These are phyloP conservation scores for Brachypteracias leptosomus DNA, from an alignment of 2,113 vertebrate genomes.

Conservation along the genomic window DNA sequence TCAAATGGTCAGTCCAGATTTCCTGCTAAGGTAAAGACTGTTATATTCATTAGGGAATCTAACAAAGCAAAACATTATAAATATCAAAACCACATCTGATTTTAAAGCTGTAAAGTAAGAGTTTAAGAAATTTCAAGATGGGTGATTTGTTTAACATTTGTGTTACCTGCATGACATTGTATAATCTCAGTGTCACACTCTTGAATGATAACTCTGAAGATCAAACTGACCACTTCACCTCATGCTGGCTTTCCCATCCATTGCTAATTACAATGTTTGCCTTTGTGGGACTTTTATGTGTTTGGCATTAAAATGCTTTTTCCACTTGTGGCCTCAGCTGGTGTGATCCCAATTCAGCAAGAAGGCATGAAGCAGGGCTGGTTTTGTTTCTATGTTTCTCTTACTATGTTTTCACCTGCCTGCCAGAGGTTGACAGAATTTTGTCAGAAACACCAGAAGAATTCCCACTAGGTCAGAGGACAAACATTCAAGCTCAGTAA, in stretches of 20 bases:
- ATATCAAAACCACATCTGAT: conserved; percentile 18
- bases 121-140: conserved; percentile 50
- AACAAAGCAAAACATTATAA: conserved; percentile 66
- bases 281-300: conserved; percentile 62
- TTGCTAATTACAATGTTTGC: conserved; percentile 74
- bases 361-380: not conserved
- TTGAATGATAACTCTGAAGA: conserved; percentile 44
- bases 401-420: conserved; percentile 5
- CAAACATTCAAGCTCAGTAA: not conserved
- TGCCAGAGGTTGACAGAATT: conserved; percentile 11
- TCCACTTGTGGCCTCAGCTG: conserved; percentile 69
- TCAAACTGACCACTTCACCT: conserved; percentile 50
- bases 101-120: conserved; percentile 19
- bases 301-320: conserved; percentile 69
- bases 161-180: conserved; percentile 51
- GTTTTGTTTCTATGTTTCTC: not conserved
- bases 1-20: conserved; percentile 76
- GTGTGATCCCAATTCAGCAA: conserved; percentile 48
- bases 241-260: conserved; percentile 69
- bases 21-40: conserved; percentile 76
- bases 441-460: not conserved
- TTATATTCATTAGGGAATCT: conserved; percentile 76
- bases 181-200: conserved; percentile 59
- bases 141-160: conserved; percentile 68
- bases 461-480: not conserved